Percentiles rank a stretch among this genome's conserved stretches.
These are phyloP conservation scores for Paramisgurnus dabryanus DNA, from an alignment of 2,113 vertebrate species.

Conservation along the genomic window DNA sequence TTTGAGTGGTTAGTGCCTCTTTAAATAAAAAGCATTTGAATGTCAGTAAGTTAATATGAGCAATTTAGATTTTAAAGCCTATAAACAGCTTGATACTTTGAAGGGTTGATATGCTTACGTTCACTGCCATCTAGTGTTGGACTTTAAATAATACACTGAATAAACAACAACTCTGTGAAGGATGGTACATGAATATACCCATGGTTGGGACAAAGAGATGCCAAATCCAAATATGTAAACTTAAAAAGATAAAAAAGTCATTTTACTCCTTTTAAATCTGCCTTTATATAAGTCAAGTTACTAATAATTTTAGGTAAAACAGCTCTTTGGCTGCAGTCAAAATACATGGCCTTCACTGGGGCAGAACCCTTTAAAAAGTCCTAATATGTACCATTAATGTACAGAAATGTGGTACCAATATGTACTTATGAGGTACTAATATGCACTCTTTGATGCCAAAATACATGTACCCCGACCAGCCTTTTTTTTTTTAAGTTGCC, in stretches of 20 bases:
- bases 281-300: background rate
- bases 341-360: background rate
- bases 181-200: background rate
- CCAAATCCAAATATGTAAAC: no score
- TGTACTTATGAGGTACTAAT: no score
- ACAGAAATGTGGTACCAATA: no score
- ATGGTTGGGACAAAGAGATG: background rate
- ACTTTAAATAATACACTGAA: background rate
- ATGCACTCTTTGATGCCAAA: no score
- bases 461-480: no score
- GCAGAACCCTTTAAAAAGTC: no score
- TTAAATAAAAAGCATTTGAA: background rate
- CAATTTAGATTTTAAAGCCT: background rate
- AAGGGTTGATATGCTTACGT: background rate
- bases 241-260: no score
- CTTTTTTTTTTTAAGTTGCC: no score
- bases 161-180: background rate
- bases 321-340: background rate
- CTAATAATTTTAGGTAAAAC: background rate
- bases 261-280: background rate
- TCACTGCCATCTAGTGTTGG: slow-evolving; percentile 49
- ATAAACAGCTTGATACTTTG: slow-evolving; percentile 6
- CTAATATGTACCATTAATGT: no score
- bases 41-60: background rate
- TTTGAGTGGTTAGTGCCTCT: slow-evolving; percentile 1